These are phyloP conservation scores for Pardosa pseudoannulata DNA, from an alignment of 2,888 invertebrate species.

Conservation along the genomic window DNA sequence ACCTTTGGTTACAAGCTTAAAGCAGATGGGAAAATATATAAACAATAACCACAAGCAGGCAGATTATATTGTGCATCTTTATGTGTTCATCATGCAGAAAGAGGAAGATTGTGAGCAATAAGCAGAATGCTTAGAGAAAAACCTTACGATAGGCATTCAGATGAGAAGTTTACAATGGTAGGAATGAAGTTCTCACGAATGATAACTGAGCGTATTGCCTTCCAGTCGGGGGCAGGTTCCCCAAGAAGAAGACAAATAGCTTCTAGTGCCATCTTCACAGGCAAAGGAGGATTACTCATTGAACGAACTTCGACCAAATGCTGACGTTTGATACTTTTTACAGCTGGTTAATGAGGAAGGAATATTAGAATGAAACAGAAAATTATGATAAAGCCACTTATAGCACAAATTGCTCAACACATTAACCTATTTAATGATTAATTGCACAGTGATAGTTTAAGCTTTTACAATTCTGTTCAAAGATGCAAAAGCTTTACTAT, in stretches of 20 bases:
- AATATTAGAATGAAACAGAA: too few relatives aligned
- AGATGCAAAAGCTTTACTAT: too few relatives aligned
- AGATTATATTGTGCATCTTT: not conserved
- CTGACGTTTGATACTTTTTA: conserved; percentile 80
- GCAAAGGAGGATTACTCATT: conserved; percentile 79
- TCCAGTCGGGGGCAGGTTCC: conserved; percentile 80
- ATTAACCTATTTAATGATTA: conserved; percentile 5
- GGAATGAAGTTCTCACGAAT: conserved; percentile 80
- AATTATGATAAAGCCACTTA: too few relatives aligned
- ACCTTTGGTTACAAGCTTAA: too few relatives aligned
- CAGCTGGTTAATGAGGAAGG: conserved; percentile 76
- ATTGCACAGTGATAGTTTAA: not conserved
- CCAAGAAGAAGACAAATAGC: conserved; percentile 80
- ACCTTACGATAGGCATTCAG: conserved; percentile 79
- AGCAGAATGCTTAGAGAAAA: conserved; percentile 14
- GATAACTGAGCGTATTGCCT: conserved; percentile 78
- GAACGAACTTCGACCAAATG: conserved; percentile 80
- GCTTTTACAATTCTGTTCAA: too few relatives aligned
- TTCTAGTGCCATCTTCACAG: conserved; percentile 80
- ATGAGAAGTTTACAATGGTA: conserved; percentile 78
- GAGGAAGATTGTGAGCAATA: not conserved
- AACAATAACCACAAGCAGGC: not conserved
- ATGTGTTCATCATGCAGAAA: not conserved
- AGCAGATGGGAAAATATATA: too few relatives aligned
- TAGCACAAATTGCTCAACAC: too few relatives aligned